These are phyloP conservation scores for Hydrolagus colliei DNA, from an alignment of 2,797 vertebrate species.

Conservation along the genomic window DNA sequence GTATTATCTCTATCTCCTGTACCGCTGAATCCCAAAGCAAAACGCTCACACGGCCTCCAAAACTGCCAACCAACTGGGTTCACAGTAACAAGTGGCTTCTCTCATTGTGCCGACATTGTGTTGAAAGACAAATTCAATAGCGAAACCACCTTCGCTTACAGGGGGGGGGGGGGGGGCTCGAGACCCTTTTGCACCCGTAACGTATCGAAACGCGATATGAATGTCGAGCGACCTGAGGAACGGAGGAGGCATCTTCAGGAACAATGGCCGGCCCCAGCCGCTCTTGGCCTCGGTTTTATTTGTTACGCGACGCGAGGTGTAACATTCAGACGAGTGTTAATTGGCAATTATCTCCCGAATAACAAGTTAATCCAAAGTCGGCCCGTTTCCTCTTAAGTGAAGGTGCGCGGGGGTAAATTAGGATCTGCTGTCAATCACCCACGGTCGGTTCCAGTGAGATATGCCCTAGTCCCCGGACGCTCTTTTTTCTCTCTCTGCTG, in stretches of 20 bases:
- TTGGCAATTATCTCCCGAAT: constrained; percentile 25
- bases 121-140: not conserved
- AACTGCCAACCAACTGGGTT: not conserved
- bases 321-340: constrained; percentile 26
- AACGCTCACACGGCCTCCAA: not conserved
- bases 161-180: no score
- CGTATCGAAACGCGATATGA: not conserved
- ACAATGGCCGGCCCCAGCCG: not conserved
- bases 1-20: not conserved
- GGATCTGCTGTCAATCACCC: not conserved
- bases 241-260: not conserved
- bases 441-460: not conserved
- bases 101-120: not conserved
- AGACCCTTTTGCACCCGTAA: no score
- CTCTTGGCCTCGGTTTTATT: not conserved
- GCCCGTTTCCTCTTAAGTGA: not conserved
- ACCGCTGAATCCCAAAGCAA: not conserved
- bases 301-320: not conserved
- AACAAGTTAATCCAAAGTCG: constrained; percentile 25
- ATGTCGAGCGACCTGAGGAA: not conserved
- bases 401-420: constrained; percentile 8
- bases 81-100: not conserved
- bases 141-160: not conserved
- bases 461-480: not conserved
- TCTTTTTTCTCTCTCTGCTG: not conserved